phyloP scores from a whole-genome alignment of 2,888 invertebrate genomes.

The Agonopterix heracliana region DNA sequence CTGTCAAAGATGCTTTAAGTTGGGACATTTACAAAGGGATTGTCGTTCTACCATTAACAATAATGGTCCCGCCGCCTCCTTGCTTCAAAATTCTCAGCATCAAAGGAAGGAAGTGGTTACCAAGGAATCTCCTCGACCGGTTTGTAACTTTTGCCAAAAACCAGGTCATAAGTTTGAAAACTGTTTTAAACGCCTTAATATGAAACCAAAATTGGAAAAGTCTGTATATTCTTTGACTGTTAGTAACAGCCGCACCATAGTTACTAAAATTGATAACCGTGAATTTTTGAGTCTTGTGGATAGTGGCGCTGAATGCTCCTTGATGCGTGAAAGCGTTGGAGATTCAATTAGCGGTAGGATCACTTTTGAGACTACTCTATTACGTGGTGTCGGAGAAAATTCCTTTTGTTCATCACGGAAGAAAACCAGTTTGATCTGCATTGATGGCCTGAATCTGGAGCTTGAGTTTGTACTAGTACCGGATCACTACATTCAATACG shows the following conservation, averaged over 20 bases:
- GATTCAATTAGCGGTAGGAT: constrained; percentile 4
- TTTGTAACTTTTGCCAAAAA: constrained; percentile 6
- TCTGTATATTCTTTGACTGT: not conserved
- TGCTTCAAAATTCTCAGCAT: no score
- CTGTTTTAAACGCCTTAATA: constrained; percentile 3
- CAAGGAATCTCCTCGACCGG: not conserved
- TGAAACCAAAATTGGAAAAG: not conserved
- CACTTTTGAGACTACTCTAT: not conserved
- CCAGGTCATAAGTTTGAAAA: constrained; percentile 6
- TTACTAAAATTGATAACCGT: not conserved
- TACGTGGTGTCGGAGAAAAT: constrained; percentile 4
- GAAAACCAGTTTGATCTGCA: not conserved
- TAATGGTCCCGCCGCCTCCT: not conserved
- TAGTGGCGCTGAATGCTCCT: constrained; percentile 8
- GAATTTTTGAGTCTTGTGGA: not conserved
- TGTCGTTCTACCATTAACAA: not conserved
- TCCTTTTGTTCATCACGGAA: not conserved
- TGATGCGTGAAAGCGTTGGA: constrained; percentile 6
- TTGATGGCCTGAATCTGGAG: constrained; percentile 2
- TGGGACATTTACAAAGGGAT: constrained; percentile 7
- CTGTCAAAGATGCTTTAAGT: constrained; percentile 8
- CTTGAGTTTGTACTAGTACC: constrained; percentile 3
- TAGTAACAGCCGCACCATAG: not conserved
- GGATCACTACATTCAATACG: constrained; percentile 1
- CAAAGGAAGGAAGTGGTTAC: no score